Conservation (phyloP, 2,113 vertebrate species). For the Illadopsis cleaveri region DNA sequence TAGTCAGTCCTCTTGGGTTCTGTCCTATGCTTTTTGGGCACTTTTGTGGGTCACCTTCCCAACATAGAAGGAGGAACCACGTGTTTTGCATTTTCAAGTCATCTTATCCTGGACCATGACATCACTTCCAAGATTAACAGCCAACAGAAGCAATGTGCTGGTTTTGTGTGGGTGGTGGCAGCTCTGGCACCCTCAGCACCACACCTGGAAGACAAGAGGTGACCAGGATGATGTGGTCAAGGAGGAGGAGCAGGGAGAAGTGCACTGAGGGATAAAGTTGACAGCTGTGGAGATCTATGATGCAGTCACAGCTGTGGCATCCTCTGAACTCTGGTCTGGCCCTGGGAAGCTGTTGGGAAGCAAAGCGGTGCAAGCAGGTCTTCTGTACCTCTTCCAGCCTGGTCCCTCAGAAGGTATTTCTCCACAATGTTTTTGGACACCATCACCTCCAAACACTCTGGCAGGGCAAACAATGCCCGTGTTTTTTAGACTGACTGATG, state of each 20-base stretch:
- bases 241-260: background rate
- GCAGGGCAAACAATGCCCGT: rapidly evolving
- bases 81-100: background rate
- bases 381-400: background rate
- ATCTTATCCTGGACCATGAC: background rate
- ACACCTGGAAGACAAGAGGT: background rate
- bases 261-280: background rate
- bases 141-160: background rate
- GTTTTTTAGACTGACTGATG: background rate
- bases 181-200: background rate
- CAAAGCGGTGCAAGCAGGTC: background rate
- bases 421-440: background rate
- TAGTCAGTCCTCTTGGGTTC: background rate
- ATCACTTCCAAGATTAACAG: background rate
- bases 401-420: background rate
- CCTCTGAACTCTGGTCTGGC: background rate
- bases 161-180: rapidly evolving
- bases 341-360: background rate
- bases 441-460: background rate
- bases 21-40: background rate
- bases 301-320: background rate
- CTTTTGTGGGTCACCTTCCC: background rate
- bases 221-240: rapidly evolving
- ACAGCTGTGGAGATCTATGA: background rate
- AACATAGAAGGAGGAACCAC: background rate